A percentile compares a stretch with the other conserved stretches of the same genome.
These are phyloP conservation scores for Allolobophora icterica DNA, from an alignment of 2,888 invertebrate genomes.

Conservation along the genomic window DNA sequence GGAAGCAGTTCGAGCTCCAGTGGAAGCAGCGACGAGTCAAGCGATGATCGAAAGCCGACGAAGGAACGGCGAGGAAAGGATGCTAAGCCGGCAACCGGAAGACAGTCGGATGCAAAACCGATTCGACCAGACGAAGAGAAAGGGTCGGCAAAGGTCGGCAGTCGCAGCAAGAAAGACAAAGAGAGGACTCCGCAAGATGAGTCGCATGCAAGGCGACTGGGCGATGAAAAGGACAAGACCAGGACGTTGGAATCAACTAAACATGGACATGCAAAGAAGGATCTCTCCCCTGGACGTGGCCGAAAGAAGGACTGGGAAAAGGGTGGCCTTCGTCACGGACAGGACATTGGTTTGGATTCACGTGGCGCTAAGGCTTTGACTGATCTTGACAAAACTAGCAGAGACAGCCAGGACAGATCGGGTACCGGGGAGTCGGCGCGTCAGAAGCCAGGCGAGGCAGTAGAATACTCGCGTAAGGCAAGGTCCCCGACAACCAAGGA, in stretches of 20 bases:
- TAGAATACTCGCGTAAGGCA: not conserved
- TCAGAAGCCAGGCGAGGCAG: not conserved
- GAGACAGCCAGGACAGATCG: conserved; percentile 18
- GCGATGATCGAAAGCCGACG: conserved; percentile 8
- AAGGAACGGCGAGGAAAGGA: conserved; percentile 5
- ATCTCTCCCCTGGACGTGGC: not conserved
- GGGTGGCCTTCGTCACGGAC: not conserved
- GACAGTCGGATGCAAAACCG: not conserved
- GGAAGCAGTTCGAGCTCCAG: conserved; percentile 24
- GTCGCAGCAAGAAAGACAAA: not conserved
- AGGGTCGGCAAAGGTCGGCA: not conserved
- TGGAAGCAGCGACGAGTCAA: not conserved
- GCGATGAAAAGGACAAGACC: not conserved
- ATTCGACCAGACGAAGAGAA: not conserved
- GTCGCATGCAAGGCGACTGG: not conserved
- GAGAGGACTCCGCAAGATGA: not conserved
- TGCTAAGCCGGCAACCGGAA: not conserved
- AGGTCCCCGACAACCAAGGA: not conserved
- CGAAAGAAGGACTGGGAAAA: conserved; percentile 14
- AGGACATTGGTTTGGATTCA: not conserved
- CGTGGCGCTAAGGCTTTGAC: not conserved
- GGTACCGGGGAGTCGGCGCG: not conserved
- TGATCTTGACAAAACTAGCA: not conserved
- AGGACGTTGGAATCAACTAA: not conserved
- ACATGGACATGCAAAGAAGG: not conserved